Conservation (phyloP, 2,113 vertebrate species). For the Thunnus thynnus region DNA sequence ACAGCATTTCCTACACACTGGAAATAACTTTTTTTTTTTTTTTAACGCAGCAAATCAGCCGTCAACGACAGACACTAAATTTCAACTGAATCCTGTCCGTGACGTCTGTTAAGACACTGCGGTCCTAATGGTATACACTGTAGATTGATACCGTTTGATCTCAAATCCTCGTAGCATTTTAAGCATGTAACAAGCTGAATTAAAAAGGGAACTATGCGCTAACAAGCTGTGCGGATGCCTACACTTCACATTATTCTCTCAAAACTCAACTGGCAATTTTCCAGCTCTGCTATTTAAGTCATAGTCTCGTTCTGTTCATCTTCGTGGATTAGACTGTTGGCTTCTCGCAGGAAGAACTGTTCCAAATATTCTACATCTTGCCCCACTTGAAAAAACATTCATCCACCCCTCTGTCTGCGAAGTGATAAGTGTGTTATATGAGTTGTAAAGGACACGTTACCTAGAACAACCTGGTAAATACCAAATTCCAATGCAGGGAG, state of each 20-base stretch:
- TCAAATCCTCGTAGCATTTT: slow-evolving; percentile 13
- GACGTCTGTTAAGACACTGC: slow-evolving; percentile 18
- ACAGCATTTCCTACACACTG: slow-evolving; percentile 56
- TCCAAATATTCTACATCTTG: slow-evolving; percentile 24
- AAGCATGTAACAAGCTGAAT: slow-evolving; percentile 32
- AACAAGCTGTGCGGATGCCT: slow-evolving; percentile 16
- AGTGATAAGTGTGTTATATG: slow-evolving; percentile 47
- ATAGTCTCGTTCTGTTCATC: slow-evolving; percentile 36
- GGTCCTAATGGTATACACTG: slow-evolving; percentile 14
- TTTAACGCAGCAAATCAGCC: slow-evolving; percentile 74
- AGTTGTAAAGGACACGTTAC: slow-evolving; percentile 53
- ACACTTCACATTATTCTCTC: slow-evolving; percentile 14
- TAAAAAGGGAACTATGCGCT: slow-evolving; percentile 21
- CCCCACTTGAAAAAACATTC: slow-evolving; percentile 2
- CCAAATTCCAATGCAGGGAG: slow-evolving; percentile 61
- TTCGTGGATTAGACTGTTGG: slow-evolving; percentile 2
- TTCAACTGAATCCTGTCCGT: slow-evolving; percentile 43
- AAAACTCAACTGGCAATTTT: slow-evolving; percentile 25
- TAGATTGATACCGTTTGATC: slow-evolving; percentile 19
- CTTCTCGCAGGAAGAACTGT: background rate
- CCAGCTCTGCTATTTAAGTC: slow-evolving; percentile 22
- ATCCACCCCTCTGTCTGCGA: slow-evolving; percentile 2
- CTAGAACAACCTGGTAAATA: slow-evolving; percentile 57
- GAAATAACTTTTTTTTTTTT: slow-evolving; percentile 68
- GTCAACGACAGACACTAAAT: slow-evolving; percentile 61